Evolutionary conservation across 2,888 invertebrate genomes (phyloP), one percentile per base, ranked within the genome.

Genomic region (Dicyrtomina minuta): DNA sequence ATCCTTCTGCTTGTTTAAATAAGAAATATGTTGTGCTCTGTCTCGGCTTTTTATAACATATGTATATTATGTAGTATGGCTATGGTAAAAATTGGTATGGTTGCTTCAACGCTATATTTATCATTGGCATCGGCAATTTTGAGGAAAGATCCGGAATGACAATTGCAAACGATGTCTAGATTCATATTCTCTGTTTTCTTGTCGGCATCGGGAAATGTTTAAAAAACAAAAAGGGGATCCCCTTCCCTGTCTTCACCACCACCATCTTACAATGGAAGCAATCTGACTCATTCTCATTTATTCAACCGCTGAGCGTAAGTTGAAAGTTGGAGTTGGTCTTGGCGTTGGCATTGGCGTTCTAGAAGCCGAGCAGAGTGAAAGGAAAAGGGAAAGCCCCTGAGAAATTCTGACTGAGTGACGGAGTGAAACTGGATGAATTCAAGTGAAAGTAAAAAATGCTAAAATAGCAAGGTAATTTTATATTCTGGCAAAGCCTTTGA

Each of bases 401-500:
- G 64, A 65, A 65, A 53, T 65, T 53, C 64, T 65, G 51, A 64
- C 64, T 64, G 64, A 65, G 64, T 65, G 64, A 65, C 49, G 64
- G 64, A 65, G 64, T 65, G 39, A 65, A 65, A 41, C 55, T 51
- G 64, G 55, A 65, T 65, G 51, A 65, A 53, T 65, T 65, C 64
- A 53, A 27, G 53, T 65, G 64, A 49, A 65, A 65, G 64, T 41
- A 49, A 41, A 53, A 65, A 65, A 65, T 64, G 33, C 26, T 33
- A 65, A 65, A 65, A 53, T 53, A 65, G 53, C 64, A 65, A 65
- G 64, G 53, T 65, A 53, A 65, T 65, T 65, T 65, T 39, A 53
- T 51, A 46, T 49, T 20, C 39, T 12, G 33, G 51, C n/a, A 27
- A 65, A 65, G 27, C 64, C 64, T 65, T 26, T 43, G 49, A 65